A percentile compares a stretch with the other conserved stretches of the same genome.
These are phyloP conservation scores for Istiophorus platypterus DNA, from an alignment of 2,113 vertebrate genomes.

Conservation along the genomic window DNA sequence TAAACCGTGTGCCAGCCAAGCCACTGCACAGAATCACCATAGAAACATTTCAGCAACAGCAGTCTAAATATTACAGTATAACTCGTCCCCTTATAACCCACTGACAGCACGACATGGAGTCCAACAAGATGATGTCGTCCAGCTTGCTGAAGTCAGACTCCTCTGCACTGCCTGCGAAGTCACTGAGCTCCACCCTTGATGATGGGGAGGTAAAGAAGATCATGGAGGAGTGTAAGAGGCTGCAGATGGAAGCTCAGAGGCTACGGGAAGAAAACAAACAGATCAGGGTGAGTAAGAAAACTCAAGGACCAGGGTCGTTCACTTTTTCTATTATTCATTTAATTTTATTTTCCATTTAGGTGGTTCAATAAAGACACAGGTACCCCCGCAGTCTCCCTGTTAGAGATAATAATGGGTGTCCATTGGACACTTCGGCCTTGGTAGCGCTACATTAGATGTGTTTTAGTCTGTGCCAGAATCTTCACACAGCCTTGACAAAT, in stretches of 20 bases:
- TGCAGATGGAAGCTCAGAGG: constrained; percentile 96
- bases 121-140: constrained; percentile 94
- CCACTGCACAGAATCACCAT: constrained; percentile 30
- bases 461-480: no score
- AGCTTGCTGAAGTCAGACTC: constrained; percentile 94
- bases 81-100: constrained; percentile 33
- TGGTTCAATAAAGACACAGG: background rate
- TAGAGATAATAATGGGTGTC: background rate
- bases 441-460: no score
- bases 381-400: background rate
- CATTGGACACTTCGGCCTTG: no score
- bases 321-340: background rate
- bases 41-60: constrained; percentile 42
- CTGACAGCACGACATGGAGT: constrained; percentile 94
- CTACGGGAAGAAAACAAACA: constrained; percentile 98
- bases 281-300: constrained; percentile 88
- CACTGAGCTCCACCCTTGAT: constrained; percentile 91
- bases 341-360: background rate
- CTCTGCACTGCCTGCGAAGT: constrained; percentile 88
- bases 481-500: no score
- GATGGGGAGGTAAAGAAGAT: constrained; percentile 95
- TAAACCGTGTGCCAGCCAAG: constrained; percentile 28
- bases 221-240: constrained; percentile 96
- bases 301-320: background rate
- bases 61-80: constrained; percentile 21